A percentile compares a stretch with the other conserved stretches of the same genome.
Evolutionary conservation across 2,797 vertebrate species (phyloP).

Genomic region (Mus caroli): DNA sequence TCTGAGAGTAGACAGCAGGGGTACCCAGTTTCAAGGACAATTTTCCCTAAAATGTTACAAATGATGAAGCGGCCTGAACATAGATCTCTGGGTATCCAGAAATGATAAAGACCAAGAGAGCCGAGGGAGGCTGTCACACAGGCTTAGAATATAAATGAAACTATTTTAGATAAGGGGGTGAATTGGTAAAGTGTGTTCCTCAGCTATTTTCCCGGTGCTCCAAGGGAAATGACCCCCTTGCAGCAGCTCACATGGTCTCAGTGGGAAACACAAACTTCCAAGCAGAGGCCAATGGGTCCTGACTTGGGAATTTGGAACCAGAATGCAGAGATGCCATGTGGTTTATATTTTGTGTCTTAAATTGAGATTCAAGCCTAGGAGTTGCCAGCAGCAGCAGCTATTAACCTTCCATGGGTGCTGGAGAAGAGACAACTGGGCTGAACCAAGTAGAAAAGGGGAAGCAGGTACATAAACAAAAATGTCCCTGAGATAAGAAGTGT

Average conservation of each 20-base stretch:
- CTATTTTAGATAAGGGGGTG: neutral
- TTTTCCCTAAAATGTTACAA: conserved; percentile 46
- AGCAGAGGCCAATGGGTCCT: neutral
- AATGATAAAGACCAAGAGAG: neutral
- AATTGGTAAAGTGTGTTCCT: neutral
- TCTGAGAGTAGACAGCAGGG: neutral
- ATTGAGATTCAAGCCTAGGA: neutral
- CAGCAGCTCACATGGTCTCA: neutral
- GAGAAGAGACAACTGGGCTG: neutral
- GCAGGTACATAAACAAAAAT: neutral
- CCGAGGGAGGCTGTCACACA: neutral
- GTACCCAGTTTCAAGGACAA: neutral
- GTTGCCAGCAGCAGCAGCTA: neutral
- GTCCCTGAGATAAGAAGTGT: neutral
- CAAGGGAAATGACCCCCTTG: neutral
- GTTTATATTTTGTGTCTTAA: neutral
- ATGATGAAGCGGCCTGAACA: neutral
- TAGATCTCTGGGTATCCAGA: neutral
- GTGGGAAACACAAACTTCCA: neutral
- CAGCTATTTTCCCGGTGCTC: neutral
- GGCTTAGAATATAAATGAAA: conserved; percentile 13
- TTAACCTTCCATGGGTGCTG: neutral
- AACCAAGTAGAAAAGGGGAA: conserved; percentile 25
- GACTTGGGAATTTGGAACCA: neutral
- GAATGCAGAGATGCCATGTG: neutral